Evolutionary conservation across 2,113 vertebrate genomes (phyloP).

Genomic region (Marcusenius ussheri): DNA sequence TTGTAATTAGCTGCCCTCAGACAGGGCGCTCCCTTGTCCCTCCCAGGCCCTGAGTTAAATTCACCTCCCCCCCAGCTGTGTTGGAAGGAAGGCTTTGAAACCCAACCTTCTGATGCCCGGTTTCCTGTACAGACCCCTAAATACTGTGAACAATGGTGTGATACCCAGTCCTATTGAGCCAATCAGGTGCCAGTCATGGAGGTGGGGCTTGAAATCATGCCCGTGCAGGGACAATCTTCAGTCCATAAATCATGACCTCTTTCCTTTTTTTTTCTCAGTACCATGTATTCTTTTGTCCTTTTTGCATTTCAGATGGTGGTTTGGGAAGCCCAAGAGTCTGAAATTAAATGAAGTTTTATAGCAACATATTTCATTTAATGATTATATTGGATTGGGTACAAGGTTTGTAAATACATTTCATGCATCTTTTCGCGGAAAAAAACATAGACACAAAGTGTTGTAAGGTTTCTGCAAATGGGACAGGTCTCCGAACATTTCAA

Average conservation of each 20-base stretch:
- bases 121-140: neutral
- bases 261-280: neutral
- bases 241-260: neutral
- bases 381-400: neutral
- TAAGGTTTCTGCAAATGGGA: neutral
- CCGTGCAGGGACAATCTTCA: neutral
- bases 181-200: neutral
- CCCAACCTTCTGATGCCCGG: neutral
- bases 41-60: slow-evolving; percentile 18
- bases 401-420: neutral
- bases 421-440: neutral
- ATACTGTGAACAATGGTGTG: neutral
- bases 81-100: neutral
- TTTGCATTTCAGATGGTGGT: neutral
- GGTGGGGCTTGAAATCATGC: neutral
- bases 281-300: neutral
- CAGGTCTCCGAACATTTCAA: neutral
- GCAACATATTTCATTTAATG: neutral
- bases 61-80: neutral
- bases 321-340: neutral
- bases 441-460: neutral
- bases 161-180: neutral
- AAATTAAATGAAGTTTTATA: neutral
- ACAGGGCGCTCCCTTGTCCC: slow-evolving; percentile 24
- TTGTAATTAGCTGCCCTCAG: slow-evolving; percentile 34